Evolutionary conservation across 1,140 invertebrate genomes (phyloP).

Genomic region (Aphidius ervi): DNA sequence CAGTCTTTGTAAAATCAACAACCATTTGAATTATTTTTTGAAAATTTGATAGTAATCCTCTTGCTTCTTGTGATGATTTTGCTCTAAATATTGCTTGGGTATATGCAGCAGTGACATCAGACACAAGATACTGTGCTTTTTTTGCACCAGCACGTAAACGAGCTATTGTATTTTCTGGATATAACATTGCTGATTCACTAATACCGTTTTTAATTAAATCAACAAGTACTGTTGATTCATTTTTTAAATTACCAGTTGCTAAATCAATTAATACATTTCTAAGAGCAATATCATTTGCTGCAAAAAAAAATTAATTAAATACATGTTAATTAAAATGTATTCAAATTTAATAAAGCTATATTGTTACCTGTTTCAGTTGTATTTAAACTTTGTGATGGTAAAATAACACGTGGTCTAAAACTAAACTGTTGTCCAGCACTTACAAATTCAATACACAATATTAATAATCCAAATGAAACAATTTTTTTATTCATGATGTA

Average conservation of each 20-base stretch:
- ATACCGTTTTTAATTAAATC: conserved; percentile 31
- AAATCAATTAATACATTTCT: conserved; percentile 26
- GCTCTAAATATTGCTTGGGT: conserved; percentile 34
- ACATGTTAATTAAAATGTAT: neutral
- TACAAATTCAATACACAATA: too few relatives aligned
- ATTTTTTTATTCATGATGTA: too few relatives aligned
- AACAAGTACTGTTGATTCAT: conserved; percentile 28
- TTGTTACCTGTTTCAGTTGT: neutral
- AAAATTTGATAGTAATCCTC: conserved; percentile 26
- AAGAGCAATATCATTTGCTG: conserved; percentile 25
- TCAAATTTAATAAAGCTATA: neutral
- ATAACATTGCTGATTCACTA: conserved; percentile 21
- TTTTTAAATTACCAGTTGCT: conserved; percentile 24
- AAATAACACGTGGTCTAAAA: too few relatives aligned
- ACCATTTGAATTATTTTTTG: conserved; percentile 32
- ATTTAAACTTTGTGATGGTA: neutral
- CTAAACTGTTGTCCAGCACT: too few relatives aligned
- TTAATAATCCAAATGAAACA: too few relatives aligned
- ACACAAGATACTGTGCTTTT: conserved; percentile 31
- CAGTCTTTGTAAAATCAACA: conserved; percentile 34
- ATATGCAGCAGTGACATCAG: conserved; percentile 34
- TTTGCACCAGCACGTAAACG: conserved; percentile 30
- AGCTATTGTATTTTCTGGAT: conserved; percentile 18
- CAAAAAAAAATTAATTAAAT: conserved; percentile 5
- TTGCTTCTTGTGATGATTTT: conserved; percentile 26